A percentile compares a stretch with the other conserved stretches of the same genome.
Conservation (phyloP, 2,888 invertebrate genomes). For the Drosophila yooni region DNA sequence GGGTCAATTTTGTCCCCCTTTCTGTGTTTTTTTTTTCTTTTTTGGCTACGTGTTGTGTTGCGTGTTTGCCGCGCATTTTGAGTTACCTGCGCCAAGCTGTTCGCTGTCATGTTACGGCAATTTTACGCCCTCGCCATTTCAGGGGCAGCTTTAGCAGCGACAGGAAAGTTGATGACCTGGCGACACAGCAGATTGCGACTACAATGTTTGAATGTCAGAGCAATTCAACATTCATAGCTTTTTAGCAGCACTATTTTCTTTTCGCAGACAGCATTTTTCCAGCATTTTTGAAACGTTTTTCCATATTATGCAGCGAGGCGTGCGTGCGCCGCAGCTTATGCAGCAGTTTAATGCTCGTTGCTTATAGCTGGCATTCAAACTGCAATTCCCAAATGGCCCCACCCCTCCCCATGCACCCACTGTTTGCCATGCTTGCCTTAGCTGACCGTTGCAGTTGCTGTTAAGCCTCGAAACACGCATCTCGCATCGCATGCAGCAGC, state of each 20-base stretch:
- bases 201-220: slow-evolving; percentile 61
- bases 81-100: slow-evolving; percentile 75
- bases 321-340: slow-evolving; percentile 59
- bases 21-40: background rate
- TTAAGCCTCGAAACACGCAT: slow-evolving; percentile 59
- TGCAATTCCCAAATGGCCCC: background rate
- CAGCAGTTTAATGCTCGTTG: slow-evolving; percentile 58
- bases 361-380: slow-evolving; percentile 12
- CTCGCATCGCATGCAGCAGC: slow-evolving; percentile 32
- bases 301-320: slow-evolving; percentile 36
- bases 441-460: slow-evolving; percentile 57
- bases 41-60: slow-evolving; percentile 31
- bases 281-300: slow-evolving; percentile 24
- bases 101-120: slow-evolving; percentile 78
- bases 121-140: slow-evolving; percentile 76
- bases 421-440: background rate
- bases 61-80: slow-evolving; percentile 72
- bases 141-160: slow-evolving; percentile 48
- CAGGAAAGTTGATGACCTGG: slow-evolving; percentile 36
- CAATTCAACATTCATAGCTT: slow-evolving; percentile 38
- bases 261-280: slow-evolving; percentile 18
- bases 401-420: background rate
- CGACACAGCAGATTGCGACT: slow-evolving; percentile 38
- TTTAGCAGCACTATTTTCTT: slow-evolving; percentile 1
- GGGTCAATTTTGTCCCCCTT: slow-evolving; percentile 22